Percentiles rank a stretch among this genome's conserved stretches.
Evolutionary conservation across 2,113 vertebrate species (phyloP).

Genomic region (Osmerus mordax): DNA sequence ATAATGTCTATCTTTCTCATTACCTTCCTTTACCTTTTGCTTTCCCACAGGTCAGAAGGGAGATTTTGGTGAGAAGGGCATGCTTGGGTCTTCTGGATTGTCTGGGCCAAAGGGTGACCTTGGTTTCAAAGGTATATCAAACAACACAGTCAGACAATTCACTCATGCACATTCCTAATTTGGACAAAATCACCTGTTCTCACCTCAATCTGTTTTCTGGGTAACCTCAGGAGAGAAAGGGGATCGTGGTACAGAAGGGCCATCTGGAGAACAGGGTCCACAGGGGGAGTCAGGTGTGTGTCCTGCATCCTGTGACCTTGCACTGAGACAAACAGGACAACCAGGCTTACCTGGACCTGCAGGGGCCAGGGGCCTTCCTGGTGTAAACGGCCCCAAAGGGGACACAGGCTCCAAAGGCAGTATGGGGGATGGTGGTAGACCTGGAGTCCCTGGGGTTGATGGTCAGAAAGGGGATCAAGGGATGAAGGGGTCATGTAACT

Average conservation of each 20-base stretch:
- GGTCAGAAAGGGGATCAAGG: slow-evolving; percentile 66
- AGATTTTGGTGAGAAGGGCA: slow-evolving; percentile 59
- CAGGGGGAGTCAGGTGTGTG: slow-evolving; percentile 63
- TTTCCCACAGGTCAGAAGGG: slow-evolving; percentile 65
- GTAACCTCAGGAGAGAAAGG: slow-evolving; percentile 68
- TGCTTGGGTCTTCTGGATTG: slow-evolving; percentile 35
- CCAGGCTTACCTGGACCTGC: slow-evolving; percentile 54
- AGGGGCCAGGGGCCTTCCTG: slow-evolving; percentile 63
- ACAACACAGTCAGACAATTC: background rate
- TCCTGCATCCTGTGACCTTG: slow-evolving; percentile 49
- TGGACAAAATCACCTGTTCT: background rate
- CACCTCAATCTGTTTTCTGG: background rate
- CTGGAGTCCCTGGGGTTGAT: slow-evolving; percentile 45
- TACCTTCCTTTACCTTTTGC: background rate
- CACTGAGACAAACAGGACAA: slow-evolving; percentile 47
- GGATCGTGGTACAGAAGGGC: slow-evolving; percentile 51
- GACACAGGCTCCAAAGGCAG: slow-evolving; percentile 49
- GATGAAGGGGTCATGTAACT: slow-evolving; percentile 56
- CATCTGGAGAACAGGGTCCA: slow-evolving; percentile 49
- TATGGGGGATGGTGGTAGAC: slow-evolving; percentile 50
- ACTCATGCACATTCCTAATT: background rate
- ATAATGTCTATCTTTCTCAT: too few species aligned
- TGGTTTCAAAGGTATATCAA: slow-evolving; percentile 67
- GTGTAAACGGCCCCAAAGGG: slow-evolving; percentile 51
- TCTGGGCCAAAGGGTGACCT: slow-evolving; percentile 56